These are phyloP conservation scores for Trematomus bernacchii DNA, from an alignment of 2,797 vertebrate species.

Conservation along the genomic window DNA sequence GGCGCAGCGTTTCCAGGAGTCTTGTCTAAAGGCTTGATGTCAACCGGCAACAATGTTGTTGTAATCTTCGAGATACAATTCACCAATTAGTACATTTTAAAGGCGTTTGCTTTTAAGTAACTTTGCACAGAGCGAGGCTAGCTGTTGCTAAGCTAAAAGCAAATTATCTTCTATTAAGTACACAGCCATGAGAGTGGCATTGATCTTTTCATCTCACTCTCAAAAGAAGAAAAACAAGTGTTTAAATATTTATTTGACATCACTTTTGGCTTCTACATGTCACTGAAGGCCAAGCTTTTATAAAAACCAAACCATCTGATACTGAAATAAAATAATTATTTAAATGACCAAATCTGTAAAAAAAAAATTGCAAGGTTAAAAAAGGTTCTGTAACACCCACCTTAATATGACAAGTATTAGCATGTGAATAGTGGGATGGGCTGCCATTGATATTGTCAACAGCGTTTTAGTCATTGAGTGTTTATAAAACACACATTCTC, in stretches of 20 bases:
- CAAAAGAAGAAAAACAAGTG: too few species aligned
- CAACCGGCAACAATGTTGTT: too few species aligned
- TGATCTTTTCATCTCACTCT: not conserved
- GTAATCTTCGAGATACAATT: too few species aligned
- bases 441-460: not conserved
- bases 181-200: not conserved
- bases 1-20: too few species aligned
- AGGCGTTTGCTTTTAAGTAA: too few species aligned
- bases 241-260: not conserved
- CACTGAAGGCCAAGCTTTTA: not conserved
- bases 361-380: not conserved
- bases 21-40: too few species aligned
- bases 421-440: not conserved
- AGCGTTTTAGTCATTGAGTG: constrained; percentile 3
- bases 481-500: not conserved
- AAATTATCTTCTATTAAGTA: not conserved
- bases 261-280: not conserved
- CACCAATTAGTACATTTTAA: too few species aligned
- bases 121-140: too few species aligned
- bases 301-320: not conserved
- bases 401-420: not conserved
- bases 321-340: not conserved
- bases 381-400: not conserved
- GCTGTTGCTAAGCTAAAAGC: not conserved
- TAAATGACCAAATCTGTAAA: not conserved